Evolutionary conservation across 64 coral and sea anemone genomes (phyloP), one percentile per base, ranked within the genome.

Genomic region (Pocillopora verrucosa): DNA sequence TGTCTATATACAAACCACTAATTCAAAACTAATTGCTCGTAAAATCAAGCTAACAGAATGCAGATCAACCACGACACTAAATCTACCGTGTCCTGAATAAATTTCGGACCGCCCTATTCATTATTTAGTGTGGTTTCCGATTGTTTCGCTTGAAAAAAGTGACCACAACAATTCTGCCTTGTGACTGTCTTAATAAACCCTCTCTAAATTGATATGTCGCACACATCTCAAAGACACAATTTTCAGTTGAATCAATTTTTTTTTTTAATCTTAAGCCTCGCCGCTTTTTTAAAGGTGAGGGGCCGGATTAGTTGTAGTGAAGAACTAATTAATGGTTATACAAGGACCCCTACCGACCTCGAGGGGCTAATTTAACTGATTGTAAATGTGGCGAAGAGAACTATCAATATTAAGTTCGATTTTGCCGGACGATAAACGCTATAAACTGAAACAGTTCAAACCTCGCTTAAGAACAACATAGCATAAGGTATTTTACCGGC

Each of bases 281-380:
- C 41, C 7, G 41, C 41, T 51, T 51, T 51, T 30, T 51, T 51
- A 51, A 51, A 51, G 41, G 2, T 63, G 61, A 63, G 61, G 61
- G 61, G 7, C 20, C 19, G 5, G 67, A 70, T 70, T 70, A 22
- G n/a, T 10, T 20, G 22, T 51, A 51, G 7, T 1, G 67, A 70
- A 20, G 22, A 25, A 72, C 37, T 58, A 85, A 72, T 72, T 85
- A 72, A 72, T 85, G 65, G 82, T 85, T 11, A 4, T 56, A 22
- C 37, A 5, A 26, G 65, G 57, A 72, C 82, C 82, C 82, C 82
- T 85, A 37, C 64, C 4, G 82, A 13, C 65, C n/a, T 41, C 64
- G 68, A 72, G 80, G 72, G 82, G 82, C 37, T 17, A 85, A 59
- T 85, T 72, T 85, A 73, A 34, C 65, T 85, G 26, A 72, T 72